These are phyloP conservation scores for Seriola aureovittata DNA, from an alignment of 2,113 vertebrate genomes.

Conservation along the genomic window DNA sequence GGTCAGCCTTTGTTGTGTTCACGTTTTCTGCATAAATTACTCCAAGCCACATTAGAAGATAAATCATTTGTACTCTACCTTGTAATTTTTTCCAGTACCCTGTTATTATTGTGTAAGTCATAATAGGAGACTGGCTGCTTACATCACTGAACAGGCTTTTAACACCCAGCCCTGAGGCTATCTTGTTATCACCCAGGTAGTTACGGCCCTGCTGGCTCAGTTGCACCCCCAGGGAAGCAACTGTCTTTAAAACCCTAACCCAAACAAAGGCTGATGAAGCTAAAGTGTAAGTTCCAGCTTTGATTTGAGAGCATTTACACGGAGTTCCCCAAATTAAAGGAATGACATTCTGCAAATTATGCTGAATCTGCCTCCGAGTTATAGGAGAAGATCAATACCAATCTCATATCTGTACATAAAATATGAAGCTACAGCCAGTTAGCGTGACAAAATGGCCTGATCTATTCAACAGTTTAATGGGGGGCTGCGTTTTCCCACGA, in stretches of 20 bases:
- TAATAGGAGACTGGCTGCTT: neutral
- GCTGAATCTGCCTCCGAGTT: neutral
- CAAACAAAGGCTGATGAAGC: neutral
- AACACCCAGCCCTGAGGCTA: neutral
- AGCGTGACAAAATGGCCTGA: neutral
- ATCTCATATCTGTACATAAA: too few species aligned
- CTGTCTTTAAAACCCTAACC: conserved; percentile 8
- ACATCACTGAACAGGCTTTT: conserved; percentile 13
- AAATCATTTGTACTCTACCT: conserved; percentile 22
- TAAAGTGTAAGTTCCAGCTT: neutral
- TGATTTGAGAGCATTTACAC: neutral
- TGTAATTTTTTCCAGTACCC: conserved; percentile 45
- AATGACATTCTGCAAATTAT: neutral
- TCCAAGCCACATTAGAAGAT: conserved; percentile 2
- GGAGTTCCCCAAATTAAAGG: neutral
- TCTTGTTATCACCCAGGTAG: conserved; percentile 28
- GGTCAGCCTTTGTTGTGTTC: neutral
- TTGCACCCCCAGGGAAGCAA: conserved; percentile 1
- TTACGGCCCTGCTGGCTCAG: conserved; percentile 21
- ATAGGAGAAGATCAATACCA: too few species aligned
- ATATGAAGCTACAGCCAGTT: neutral
- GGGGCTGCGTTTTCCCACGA: neutral
- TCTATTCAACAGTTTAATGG: neutral
- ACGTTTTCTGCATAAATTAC: neutral
- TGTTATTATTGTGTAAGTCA: conserved; percentile 30